Evolutionary conservation across 2,888 invertebrate species (phyloP).

Genomic region (Nowickia ferox): DNA sequence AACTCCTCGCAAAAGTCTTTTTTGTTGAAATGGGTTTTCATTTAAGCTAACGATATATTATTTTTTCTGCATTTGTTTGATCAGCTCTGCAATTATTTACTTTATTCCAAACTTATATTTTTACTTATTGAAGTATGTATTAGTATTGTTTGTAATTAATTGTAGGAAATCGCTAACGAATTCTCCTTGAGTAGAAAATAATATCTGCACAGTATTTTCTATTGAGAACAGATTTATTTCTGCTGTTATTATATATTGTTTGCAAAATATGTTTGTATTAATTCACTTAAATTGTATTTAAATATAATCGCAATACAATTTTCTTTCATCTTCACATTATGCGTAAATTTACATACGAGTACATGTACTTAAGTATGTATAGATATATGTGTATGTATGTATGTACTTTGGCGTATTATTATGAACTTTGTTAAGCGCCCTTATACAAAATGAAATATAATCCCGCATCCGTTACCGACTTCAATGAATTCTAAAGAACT

Average conservation of each 20-base stretch:
- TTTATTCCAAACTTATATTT: too few species aligned
- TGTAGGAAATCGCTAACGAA: too few species aligned
- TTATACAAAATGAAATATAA: neutral
- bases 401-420: constrained; percentile 22
- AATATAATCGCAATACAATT: neutral
- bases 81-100: too few species aligned
- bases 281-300: neutral
- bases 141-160: too few species aligned
- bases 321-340: neutral
- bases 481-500: constrained; percentile 50
- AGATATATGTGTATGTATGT: neutral
- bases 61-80: too few species aligned
- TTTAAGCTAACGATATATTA: too few species aligned
- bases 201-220: too few species aligned
- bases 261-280: neutral
- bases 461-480: constrained; percentile 56
- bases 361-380: neutral
- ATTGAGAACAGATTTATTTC: too few species aligned
- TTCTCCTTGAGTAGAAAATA: too few species aligned
- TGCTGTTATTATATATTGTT: neutral
- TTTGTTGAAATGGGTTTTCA: too few species aligned
- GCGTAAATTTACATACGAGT: neutral
- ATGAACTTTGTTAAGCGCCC: neutral
- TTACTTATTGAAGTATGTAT: too few species aligned
- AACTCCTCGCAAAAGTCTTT: too few species aligned